Evolutionary conservation across 2,888 invertebrate genomes (phyloP).

Genomic region (Thecocarcelia acutangulata): DNA sequence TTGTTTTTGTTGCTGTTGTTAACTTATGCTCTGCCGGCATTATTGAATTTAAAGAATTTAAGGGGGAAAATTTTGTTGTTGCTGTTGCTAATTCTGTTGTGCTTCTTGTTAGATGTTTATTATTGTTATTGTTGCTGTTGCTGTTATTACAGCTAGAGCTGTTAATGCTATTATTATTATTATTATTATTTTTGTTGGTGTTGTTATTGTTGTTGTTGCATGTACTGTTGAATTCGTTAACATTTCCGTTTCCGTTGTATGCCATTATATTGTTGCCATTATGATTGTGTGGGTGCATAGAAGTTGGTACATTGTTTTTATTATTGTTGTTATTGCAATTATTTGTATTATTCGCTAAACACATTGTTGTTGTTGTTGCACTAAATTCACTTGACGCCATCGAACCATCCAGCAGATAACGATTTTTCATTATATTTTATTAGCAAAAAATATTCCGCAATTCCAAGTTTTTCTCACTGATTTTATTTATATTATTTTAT

Average conservation of each 20-base stretch:
- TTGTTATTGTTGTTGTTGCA: conserved; percentile 68
- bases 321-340: conserved; percentile 60
- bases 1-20: conserved; percentile 64
- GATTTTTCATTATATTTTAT: conserved; percentile 77
- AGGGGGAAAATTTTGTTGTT: conserved; percentile 58
- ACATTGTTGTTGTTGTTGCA: conserved; percentile 61
- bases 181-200: conserved; percentile 63
- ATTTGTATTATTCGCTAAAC: conserved; percentile 64
- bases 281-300: conserved; percentile 40
- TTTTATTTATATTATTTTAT: conserved; percentile 31
- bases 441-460: too few species aligned
- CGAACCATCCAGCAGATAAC: conserved; percentile 76
- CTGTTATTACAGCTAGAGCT: conserved; percentile 47
- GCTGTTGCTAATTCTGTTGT: conserved; percentile 12
- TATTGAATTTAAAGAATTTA: conserved; percentile 68
- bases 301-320: conserved; percentile 53
- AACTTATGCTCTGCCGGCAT: conserved; percentile 45
- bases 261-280: conserved; percentile 68
- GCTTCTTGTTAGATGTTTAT: conserved; percentile 37
- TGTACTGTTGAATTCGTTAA: conserved; percentile 74
- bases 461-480: conserved; percentile 14
- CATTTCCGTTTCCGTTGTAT: conserved; percentile 77
- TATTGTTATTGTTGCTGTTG: conserved; percentile 60
- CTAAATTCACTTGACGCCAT: conserved; percentile 67
- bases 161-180: conserved; percentile 50